phyloP scores from a whole-genome alignment of 2,888 invertebrate species.

The Ceriagrion tenellum region DNA sequence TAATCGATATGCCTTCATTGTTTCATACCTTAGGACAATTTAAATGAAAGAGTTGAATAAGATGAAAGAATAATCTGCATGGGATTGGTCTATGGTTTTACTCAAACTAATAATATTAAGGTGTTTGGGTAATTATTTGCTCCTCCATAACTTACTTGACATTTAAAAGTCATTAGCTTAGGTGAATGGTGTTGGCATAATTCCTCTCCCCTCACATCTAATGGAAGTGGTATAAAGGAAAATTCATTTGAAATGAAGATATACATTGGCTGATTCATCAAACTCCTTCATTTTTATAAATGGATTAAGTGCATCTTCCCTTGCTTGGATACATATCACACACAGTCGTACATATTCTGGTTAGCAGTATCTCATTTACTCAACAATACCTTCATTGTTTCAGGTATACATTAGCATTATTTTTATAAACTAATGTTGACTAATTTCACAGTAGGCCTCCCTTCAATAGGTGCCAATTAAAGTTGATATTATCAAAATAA shows the following conservation, averaged over 20 bases:
- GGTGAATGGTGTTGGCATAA: conserved; percentile 1
- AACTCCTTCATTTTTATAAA: neutral
- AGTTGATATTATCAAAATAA: no score
- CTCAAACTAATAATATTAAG: conserved; percentile 23
- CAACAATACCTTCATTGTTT: no score
- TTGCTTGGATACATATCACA: no score
- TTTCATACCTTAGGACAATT: neutral
- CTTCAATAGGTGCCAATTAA: no score
- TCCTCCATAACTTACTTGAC: no score
- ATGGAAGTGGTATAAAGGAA: conserved; percentile 23
- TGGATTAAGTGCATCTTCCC: no score
- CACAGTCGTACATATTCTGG: no score
- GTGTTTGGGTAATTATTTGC: neutral
- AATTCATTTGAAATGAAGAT: neutral
- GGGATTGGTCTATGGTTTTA: neutral
- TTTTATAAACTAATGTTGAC: no score
- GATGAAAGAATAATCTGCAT: neutral
- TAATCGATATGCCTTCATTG: neutral
- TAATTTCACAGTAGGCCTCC: no score
- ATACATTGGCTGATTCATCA: neutral
- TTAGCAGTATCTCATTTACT: no score
- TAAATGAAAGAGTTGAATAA: neutral
- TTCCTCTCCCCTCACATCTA: neutral
- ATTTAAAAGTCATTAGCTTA: neutral
- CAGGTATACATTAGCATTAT: no score